Evolutionary conservation across 2,888 invertebrate species (phyloP).

Genomic region (Trachelus troglodyta): DNA sequence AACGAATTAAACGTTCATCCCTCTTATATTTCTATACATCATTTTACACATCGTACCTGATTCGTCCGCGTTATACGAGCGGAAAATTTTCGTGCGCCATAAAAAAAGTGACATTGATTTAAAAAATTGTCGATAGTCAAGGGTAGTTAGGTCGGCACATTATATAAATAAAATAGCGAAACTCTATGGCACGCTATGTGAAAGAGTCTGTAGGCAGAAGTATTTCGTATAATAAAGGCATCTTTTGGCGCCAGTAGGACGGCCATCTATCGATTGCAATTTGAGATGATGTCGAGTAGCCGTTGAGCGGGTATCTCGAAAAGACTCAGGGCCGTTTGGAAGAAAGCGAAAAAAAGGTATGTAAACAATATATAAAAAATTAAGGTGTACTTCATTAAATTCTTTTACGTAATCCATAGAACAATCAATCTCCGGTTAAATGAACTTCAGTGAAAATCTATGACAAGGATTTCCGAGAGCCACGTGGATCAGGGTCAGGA

Average conservation of each 20-base stretch:
- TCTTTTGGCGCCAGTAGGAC: constrained; percentile 56
- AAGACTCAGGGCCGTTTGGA: background rate
- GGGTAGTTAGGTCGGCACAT: background rate
- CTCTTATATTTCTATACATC: background rate
- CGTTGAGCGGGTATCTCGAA: constrained; percentile 2
- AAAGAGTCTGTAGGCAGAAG: constrained; percentile 5
- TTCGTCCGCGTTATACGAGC: background rate
- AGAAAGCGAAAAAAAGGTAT: background rate
- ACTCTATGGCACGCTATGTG: background rate
- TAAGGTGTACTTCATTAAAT: background rate
- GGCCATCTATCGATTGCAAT: constrained; percentile 57
- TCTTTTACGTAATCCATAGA: background rate
- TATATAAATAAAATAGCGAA: background rate
- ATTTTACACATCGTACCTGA: background rate
- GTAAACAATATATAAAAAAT: background rate
- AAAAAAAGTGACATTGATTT: background rate
- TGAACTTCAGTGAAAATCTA: background rate
- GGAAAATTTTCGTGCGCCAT: background rate
- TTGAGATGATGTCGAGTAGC: constrained; percentile 27
- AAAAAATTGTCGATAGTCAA: background rate
- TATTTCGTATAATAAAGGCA: constrained; percentile 32
- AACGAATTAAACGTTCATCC: background rate
- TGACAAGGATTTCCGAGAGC: background rate
- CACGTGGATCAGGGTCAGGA: constrained; percentile 18
- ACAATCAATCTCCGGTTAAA: background rate